Evolutionary conservation across 2,113 vertebrate genomes (phyloP).

Genomic region (Ornithorhynchus anatinus): DNA sequence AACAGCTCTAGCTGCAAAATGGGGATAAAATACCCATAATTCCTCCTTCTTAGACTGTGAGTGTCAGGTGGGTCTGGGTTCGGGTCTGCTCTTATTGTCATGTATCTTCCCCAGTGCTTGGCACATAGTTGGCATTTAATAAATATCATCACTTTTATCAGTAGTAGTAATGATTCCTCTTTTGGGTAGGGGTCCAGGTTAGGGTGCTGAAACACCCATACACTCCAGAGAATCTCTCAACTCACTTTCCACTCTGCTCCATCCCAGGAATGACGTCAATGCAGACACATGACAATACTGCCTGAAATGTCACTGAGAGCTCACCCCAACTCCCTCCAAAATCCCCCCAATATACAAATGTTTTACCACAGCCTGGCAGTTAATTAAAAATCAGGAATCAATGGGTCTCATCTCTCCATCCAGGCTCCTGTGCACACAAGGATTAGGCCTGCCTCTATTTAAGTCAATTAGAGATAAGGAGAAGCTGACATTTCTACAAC

Average conservation of each 20-base stretch:
- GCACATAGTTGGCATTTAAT: no score
- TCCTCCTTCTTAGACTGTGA: no score
- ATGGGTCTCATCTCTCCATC: conserved; percentile 74
- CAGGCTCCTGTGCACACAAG: conserved; percentile 73
- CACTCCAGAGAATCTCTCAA: no score
- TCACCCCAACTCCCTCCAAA: background rate
- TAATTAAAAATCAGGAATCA: conserved; percentile 80
- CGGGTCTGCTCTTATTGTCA: no score
- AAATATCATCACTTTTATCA: no score
- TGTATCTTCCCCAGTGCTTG: no score
- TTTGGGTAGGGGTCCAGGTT: no score
- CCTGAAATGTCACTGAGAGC: conserved; percentile 33
- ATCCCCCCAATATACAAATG: conserved; percentile 52
- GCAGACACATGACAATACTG: conserved; percentile 11
- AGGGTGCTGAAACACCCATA: no score
- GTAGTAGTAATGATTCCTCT: no score
- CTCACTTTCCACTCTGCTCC: background rate
- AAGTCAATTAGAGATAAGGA: conserved; percentile 83
- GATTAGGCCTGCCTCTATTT: conserved; percentile 74
- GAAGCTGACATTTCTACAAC: conserved; percentile 78
- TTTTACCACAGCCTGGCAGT: conserved; percentile 65
- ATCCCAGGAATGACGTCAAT: background rate
- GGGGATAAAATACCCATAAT: no score
- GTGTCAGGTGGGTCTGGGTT: no score
- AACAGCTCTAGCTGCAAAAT: no score